Evolutionary conservation across 2,888 invertebrate species (phyloP), one percentile per base, ranked within the genome.

Genomic region (Apamea anceps): DNA sequence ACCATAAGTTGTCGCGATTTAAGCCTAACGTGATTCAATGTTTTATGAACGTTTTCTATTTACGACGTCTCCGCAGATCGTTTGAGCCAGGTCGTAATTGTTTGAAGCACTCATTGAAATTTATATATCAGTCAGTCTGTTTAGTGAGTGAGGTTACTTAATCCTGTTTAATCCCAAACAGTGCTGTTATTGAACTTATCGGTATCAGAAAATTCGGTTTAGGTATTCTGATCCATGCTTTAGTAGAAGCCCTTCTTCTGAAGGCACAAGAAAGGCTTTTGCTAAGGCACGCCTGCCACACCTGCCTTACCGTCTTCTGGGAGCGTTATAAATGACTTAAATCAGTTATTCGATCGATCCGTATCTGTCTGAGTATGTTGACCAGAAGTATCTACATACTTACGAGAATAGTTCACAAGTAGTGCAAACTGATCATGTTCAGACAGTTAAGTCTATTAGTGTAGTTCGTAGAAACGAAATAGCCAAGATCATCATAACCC

Each of bases 21-120:
- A 15, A 62, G 10, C 1, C 10, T 67, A 51, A 60, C 13, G 28
- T 37, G 6, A n/a, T 28, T 57, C 18, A 18, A 32, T 2, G 0
- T 63, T 71, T 80, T 72, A 66, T 72, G 37, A 63, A 70, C 21
- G 42, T 70, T 63, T 68, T 75, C 8, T 42, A 78, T 75, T 85
- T 85, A 85, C 63, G 78, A 82, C 63, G 13, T 48, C 15, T 60
- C 0, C 0, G n/a, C n/a, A 60, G 32, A 45, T 74, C 72, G 66
- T 66, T 76, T 57, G 32, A 65, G 28, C 45, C 5, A 32, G 3
- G 25, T 76, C 2, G 32, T 72, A 81, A 28, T 75, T 63, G 21
- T 60, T 70, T 68, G 15, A 2, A 66, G 25, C 2, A 66, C 15
- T 13, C 25, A 32, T 68, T 42, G 5, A 28, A 66, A 66, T 8